Conservation (phyloP, 2,113 vertebrate genomes). For the Salvelinus namaycush region DNA sequence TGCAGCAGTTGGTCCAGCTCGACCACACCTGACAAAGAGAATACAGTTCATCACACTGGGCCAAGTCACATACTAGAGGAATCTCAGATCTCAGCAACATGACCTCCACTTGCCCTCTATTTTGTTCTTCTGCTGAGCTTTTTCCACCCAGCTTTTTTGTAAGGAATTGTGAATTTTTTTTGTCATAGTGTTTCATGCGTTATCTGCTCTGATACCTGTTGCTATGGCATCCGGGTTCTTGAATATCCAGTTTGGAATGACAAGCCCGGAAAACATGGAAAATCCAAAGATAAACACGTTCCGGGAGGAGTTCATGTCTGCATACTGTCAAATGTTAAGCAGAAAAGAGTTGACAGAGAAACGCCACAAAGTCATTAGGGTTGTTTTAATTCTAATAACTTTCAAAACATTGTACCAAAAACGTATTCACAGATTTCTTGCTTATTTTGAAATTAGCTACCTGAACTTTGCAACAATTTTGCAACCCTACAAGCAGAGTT, state of each 20-base stretch:
- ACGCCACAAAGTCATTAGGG: not conserved
- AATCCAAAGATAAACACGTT: conserved; percentile 97
- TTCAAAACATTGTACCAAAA: no score
- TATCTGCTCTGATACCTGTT: conserved; percentile 79
- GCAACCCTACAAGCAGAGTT: no score
- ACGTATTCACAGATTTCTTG: no score
- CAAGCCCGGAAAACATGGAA: conserved; percentile 87
- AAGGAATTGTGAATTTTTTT: no score
- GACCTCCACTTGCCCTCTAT: no score
- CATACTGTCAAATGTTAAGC: conserved; percentile 72
- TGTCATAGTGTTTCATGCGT: not conserved
- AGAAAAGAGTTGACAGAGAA: not conserved
- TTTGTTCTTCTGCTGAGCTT: no score
- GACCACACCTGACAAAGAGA: conserved; percentile 75
- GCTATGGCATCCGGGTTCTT: conserved; percentile 76
- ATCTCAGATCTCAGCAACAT: no score
- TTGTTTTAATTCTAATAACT: no score
- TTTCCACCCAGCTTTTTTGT: no score
- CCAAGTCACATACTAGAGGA: no score
- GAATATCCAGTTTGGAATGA: conserved; percentile 87
- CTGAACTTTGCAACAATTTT: no score
- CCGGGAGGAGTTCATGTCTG: conserved; percentile 94
- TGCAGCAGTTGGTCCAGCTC: conserved; percentile 90
- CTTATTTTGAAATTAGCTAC: no score
- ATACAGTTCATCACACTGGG: not conserved